Base-by-base conservation (phyloP, 1,140 invertebrate genomes). In the Drosophila pallidifrons region DNA sequence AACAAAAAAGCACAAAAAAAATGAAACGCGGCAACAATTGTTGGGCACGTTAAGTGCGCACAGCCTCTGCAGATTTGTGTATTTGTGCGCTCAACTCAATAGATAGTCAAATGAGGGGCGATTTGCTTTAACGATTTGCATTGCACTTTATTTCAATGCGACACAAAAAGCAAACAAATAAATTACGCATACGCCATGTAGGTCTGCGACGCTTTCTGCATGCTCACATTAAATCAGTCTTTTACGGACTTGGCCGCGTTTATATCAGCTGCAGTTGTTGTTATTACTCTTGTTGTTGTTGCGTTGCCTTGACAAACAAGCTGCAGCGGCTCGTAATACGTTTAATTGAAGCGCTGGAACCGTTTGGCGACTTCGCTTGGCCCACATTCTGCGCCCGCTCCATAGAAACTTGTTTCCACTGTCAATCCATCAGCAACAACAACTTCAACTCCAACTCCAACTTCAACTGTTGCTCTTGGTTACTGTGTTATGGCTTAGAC, bases 141-240 rank as follows among this genome's bases (percentile, higher is more conserved):
- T 66, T 69, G 75, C 64, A 72, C 49, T 75, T 77, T 55, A 80
- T 74, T 87, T 75, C 25, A 38, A 60, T 11, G n/a, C 3, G n/a
- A 43, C 2, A 43, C 5, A 43, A 43, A n/a, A 38, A 6, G 10
- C 6, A 6, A 38, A 67, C 60, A 72, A 73, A 52, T n/a, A 82
- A 73, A 77, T 81, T 88, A 77, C 83, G 80, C 85, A 83, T 87
- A 82, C 82, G 82, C 59, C 82, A 45, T 49, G 74, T 64, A 55
- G 20, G 57, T 59, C 2, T 38, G 10, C 35, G 55, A 25, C 13
- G 35, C 35, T 38, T 32, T 35, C 45, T 49, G 30, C n/a, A 20
- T 32, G 59, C 20, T 35, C 38, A 41, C 28, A 72, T 65, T 54
- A 52, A 64, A 47, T 49, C 30, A 8, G 35, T 35, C 46, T 64